These are phyloP conservation scores for Drosophila auraria DNA, from an alignment of 1,140 invertebrate species.

Conservation along the genomic window DNA sequence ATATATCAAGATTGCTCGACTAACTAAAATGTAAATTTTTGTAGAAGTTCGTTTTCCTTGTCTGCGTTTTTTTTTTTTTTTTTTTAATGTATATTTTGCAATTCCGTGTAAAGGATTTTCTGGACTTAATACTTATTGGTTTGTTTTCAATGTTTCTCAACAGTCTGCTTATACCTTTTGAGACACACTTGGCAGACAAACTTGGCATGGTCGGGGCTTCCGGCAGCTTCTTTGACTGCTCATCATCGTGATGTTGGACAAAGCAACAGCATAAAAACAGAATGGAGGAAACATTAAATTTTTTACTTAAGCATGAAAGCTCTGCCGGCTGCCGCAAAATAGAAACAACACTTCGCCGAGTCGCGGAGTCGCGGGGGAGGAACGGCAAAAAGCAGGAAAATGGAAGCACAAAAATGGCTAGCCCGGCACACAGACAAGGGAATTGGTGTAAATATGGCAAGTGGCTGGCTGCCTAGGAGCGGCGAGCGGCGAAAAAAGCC, in stretches of 20 bases:
- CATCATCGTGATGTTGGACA: conserved; percentile 63
- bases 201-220: conserved; percentile 52
- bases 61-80: background rate
- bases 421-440: conserved; percentile 63
- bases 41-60: background rate
- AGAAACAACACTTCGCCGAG: conserved; percentile 19
- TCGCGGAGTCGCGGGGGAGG: background rate
- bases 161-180: conserved; percentile 33
- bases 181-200: conserved; percentile 34
- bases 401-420: conserved; percentile 62
- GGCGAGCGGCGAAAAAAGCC: conserved; percentile 2
- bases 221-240: conserved; percentile 49
- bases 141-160: conserved; percentile 11
- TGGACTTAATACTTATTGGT: background rate
- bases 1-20: no score
- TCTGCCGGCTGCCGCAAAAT: conserved; percentile 45
- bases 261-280: conserved; percentile 42
- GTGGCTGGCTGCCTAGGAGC: conserved; percentile 58
- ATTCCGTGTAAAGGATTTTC: background rate
- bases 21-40: background rate
- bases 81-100: background rate
- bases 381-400: conserved; percentile 14
- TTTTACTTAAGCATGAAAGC: conserved; percentile 64
- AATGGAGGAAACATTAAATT: conserved; percentile 59
- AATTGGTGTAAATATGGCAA: conserved; percentile 82